A percentile compares a stretch with the other conserved stretches of the same genome.
Conservation (phyloP, 2,888 invertebrate species). For the Dolichopus griseipennis region DNA sequence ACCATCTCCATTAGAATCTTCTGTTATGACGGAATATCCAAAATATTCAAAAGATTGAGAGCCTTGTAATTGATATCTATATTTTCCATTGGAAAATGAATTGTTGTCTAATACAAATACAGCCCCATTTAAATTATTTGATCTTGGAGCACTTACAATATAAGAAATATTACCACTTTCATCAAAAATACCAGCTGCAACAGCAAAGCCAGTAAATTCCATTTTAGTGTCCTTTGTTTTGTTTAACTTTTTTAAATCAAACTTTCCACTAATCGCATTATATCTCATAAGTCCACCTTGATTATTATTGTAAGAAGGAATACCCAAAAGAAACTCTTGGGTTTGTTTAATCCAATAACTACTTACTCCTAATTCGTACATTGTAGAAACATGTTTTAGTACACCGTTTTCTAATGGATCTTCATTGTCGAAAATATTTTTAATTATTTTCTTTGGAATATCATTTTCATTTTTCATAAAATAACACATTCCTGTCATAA, state of each 20-base stretch:
- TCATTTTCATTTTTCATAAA: neutral
- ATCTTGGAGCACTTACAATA: neutral
- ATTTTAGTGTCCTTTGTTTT: neutral
- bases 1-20: conserved; percentile 55
- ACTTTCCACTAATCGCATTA: neutral
- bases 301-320: neutral
- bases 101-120: neutral
- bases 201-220: neutral
- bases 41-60: conserved; percentile 56
- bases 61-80: conserved; percentile 30
- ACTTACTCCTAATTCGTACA: neutral
- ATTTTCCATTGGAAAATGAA: neutral
- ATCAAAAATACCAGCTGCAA: neutral
- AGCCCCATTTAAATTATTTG: neutral
- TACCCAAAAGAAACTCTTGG: neutral
- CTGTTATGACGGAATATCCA: conserved; percentile 52
- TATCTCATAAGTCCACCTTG: neutral
- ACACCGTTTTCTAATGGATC: neutral
- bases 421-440: neutral
- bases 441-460: neutral
- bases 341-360: neutral
- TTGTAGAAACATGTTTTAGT: no score
- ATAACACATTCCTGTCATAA: neutral
- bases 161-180: neutral
- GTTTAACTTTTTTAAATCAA: no score